These are phyloP conservation scores for Macaria liturata DNA, from an alignment of 2,888 invertebrate genomes.

Conservation along the genomic window DNA sequence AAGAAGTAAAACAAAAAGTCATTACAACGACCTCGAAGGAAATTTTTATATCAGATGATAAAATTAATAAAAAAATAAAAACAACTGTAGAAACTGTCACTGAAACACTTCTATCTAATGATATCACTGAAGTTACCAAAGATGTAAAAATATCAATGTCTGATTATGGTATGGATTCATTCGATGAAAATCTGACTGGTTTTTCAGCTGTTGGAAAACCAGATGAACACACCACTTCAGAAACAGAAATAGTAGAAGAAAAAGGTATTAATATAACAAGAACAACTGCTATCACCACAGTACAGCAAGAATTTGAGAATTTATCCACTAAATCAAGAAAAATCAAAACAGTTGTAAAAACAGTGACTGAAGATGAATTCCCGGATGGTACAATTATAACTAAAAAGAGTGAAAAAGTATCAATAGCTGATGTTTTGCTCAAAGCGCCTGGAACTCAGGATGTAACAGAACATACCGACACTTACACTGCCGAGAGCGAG, in stretches of 20 bases:
- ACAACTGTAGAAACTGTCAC: slow-evolving; percentile 65
- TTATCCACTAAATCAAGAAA: slow-evolving; percentile 50
- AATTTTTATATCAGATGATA: slow-evolving; percentile 51
- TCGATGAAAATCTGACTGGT: slow-evolving; percentile 62
- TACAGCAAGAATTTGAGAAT: slow-evolving; percentile 65
- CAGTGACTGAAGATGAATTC: slow-evolving; percentile 65
- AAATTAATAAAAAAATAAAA: slow-evolving; percentile 61
- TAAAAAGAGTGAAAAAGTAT: slow-evolving; percentile 71
- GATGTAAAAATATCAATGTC: slow-evolving; percentile 69
- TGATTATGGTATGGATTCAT: slow-evolving; percentile 57
- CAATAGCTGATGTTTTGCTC: slow-evolving; percentile 62
- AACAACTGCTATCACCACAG: slow-evolving; percentile 64
- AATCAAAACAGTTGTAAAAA: slow-evolving; percentile 64
- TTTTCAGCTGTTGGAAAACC: slow-evolving; percentile 56
- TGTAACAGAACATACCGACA: slow-evolving; percentile 47
- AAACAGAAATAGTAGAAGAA: slow-evolving; percentile 53
- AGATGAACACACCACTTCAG: slow-evolving; percentile 50
- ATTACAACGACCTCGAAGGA: slow-evolving; percentile 72
- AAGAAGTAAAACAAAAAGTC: slow-evolving; percentile 59
- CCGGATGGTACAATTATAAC: slow-evolving; percentile 71
- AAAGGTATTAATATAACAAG: slow-evolving; percentile 58
- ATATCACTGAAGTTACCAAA: slow-evolving; percentile 67
- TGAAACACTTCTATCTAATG: slow-evolving; percentile 62
- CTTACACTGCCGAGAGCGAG: slow-evolving; percentile 61
- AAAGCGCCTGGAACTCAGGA: slow-evolving; percentile 44